A percentile compares a stretch with the other conserved stretches of the same genome.
phyloP scores from a whole-genome alignment of 2,888 invertebrate genomes.

The Slavum lentiscoides region DNA sequence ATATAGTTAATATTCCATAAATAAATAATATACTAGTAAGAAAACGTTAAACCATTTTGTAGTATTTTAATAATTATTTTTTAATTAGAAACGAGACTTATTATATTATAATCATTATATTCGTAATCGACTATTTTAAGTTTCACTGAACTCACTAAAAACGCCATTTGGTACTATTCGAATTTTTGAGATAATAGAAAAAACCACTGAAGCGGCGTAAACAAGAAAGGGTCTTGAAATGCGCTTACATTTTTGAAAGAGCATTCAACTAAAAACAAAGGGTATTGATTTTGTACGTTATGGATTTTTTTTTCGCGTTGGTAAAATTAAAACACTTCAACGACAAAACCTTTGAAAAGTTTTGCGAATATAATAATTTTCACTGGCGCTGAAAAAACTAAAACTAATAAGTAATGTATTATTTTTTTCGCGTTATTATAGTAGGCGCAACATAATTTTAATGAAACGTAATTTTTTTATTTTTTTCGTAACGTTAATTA shows the following conservation, averaged over 20 bases:
- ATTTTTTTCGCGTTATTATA: too few species aligned
- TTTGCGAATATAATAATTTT: background rate
- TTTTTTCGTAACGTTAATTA: background rate
- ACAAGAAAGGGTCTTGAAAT: constrained; percentile 38
- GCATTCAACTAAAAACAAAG: constrained; percentile 46
- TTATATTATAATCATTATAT: background rate
- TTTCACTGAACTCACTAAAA: constrained; percentile 40
- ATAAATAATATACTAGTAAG: too few species aligned
- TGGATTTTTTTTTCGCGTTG: constrained; percentile 8
- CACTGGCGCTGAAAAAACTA: too few species aligned
- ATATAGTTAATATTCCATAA: too few species aligned
- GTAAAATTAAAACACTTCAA: constrained; percentile 5
- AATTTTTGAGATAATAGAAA: constrained; percentile 46
- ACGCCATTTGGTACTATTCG: constrained; percentile 32
- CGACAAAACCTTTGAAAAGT: constrained; percentile 8
- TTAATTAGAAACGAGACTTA: constrained; percentile 3
- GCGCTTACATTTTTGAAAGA: constrained; percentile 30
- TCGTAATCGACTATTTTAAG: constrained; percentile 14
- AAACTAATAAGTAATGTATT: background rate
- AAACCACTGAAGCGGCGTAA: constrained; percentile 28
- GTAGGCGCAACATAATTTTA: background rate
- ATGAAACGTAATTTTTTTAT: background rate
- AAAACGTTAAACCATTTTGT: too few species aligned
- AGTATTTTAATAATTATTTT: background rate
- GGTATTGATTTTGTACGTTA: constrained; percentile 39